Percentiles rank a stretch among this genome's conserved stretches.
Evolutionary conservation across 2,113 vertebrate species (phyloP).

Genomic region (Microcebus jonahi): DNA sequence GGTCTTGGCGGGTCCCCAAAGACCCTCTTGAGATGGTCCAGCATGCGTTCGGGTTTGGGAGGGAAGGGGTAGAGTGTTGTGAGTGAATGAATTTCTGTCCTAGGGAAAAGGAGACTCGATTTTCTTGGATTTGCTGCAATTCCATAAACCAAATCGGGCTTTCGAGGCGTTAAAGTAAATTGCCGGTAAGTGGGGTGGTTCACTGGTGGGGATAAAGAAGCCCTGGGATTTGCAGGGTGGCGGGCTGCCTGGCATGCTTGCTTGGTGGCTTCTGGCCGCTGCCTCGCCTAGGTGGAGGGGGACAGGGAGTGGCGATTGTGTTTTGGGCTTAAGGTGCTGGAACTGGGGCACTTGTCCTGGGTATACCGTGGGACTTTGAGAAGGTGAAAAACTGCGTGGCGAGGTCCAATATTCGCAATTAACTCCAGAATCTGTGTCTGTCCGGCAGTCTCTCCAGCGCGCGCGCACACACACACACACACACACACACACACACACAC

Average conservation of each 20-base stretch:
- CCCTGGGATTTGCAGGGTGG: not conserved
- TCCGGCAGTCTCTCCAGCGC: not conserved
- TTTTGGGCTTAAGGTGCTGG: not conserved
- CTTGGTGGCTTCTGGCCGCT: not conserved
- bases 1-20: not conserved
- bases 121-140: slow-evolving; percentile 32
- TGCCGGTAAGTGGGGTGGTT: slow-evolving; percentile 4
- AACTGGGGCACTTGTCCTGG: not conserved
- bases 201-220: not conserved
- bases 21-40: not conserved
- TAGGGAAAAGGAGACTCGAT: slow-evolving; percentile 52
- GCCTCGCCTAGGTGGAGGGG: not conserved
- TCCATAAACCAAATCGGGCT: slow-evolving; percentile 16
- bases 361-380: not conserved
- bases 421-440: slow-evolving; percentile 43
- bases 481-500: not conserved
- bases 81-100: not conserved
- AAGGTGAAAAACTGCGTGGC: not conserved
- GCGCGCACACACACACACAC: not conserved
- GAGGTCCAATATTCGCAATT: not conserved
- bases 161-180: slow-evolving; percentile 45
- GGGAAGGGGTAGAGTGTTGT: not conserved
- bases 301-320: not conserved
- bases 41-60: not conserved
- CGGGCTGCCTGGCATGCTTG: not conserved